Percentiles rank a stretch among this genome's conserved stretches.
These are phyloP conservation scores for Pandemis corylana DNA, from an alignment of 2,888 invertebrate genomes.

Conservation along the genomic window DNA sequence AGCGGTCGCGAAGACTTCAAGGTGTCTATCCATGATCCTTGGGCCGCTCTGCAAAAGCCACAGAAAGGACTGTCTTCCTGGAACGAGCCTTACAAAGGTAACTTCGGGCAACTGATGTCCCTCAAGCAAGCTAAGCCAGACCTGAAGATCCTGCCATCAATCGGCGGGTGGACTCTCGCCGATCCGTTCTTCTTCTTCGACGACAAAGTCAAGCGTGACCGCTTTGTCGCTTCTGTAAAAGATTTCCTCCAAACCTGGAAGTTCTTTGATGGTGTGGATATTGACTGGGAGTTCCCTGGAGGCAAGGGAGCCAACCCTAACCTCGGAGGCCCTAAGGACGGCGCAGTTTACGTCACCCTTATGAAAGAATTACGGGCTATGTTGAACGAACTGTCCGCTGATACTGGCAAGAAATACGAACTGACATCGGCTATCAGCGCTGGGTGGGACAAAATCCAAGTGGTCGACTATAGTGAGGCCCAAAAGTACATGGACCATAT, in stretches of 20 bases:
- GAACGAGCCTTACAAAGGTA: constrained; percentile 82
- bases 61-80: constrained; percentile 78
- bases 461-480: constrained; percentile 76
- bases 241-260: constrained; percentile 81
- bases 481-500: constrained; percentile 82
- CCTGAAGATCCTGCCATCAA: constrained; percentile 75
- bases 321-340: constrained; percentile 76
- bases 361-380: constrained; percentile 79
- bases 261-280: constrained; percentile 81
- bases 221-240: constrained; percentile 77
- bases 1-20: constrained; percentile 80
- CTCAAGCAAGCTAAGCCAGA: constrained; percentile 78
- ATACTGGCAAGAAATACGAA: constrained; percentile 77
- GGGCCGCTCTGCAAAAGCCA: constrained; percentile 81
- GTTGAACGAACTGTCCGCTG: constrained; percentile 72
- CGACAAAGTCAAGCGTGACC: constrained; percentile 70
- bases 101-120: constrained; percentile 80
- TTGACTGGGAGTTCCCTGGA: constrained; percentile 83
- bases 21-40: constrained; percentile 79
- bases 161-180: constrained; percentile 80
- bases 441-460: constrained; percentile 82
- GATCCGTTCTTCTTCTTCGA: constrained; percentile 81
- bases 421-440: constrained; percentile 81
- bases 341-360: constrained; percentile 69
- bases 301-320: constrained; percentile 80